Evolutionary conservation across 2,113 vertebrate species (phyloP).

Genomic region (Anolis carolinensis): DNA sequence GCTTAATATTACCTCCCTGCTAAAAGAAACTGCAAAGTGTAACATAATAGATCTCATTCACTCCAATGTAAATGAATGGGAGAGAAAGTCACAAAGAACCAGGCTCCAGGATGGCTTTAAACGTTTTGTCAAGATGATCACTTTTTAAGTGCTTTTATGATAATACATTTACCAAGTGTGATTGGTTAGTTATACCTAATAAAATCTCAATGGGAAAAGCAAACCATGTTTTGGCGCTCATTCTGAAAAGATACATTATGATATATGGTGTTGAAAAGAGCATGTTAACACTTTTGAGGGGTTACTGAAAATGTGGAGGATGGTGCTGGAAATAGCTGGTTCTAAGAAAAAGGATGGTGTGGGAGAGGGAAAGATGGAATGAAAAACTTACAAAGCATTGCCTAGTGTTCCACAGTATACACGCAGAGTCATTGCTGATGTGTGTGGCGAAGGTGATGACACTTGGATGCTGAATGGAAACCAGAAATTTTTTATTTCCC

Average conservation of each 20-base stretch:
- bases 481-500: conserved; percentile 20
- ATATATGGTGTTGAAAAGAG: conserved; percentile 57
- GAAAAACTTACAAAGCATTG: conserved; percentile 59
- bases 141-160: conserved; percentile 55
- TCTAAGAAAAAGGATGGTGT: conserved; percentile 6
- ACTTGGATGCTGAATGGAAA: conserved; percentile 47
- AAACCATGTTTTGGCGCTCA: conserved; percentile 59
- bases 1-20: background rate
- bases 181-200: conserved; percentile 43
- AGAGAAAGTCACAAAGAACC: background rate
- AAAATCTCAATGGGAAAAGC: conserved; percentile 47
- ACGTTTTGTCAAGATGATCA: conserved; percentile 21
- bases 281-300: conserved; percentile 62
- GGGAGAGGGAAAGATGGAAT: background rate
- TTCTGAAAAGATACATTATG: conserved; percentile 51
- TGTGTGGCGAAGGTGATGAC: conserved; percentile 52
- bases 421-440: conserved; percentile 63
- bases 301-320: conserved; percentile 64
- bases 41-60: background rate
- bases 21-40: background rate
- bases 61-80: background rate
- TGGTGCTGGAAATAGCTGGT: conserved; percentile 69
- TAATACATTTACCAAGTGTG: conserved; percentile 48
- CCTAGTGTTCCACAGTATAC: conserved; percentile 46
- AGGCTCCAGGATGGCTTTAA: background rate